Percentiles rank a stretch among this genome's conserved stretches.
Conservation (phyloP, 92 coral and sea anemone species). For the Epizoanthus scotinus region DNA sequence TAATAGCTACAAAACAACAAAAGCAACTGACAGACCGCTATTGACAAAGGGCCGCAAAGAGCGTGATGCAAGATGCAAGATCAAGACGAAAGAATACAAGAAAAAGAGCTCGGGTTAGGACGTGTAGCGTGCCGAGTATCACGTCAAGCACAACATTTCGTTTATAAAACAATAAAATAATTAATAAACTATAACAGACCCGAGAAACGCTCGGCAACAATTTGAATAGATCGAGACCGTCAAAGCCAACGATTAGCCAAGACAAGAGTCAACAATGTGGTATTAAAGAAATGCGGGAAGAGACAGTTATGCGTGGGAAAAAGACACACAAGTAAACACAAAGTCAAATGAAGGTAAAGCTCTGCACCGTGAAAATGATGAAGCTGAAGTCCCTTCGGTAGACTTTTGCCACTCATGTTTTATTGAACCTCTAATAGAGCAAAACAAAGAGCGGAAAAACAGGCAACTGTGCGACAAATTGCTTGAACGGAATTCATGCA, state of each 20-base stretch:
- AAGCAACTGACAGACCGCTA: too few species aligned
- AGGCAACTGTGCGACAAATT: too few species aligned
- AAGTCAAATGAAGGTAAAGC: not conserved
- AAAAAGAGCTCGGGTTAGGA: too few species aligned
- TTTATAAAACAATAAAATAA: too few species aligned
- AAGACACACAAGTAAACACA: constrained; percentile 6
- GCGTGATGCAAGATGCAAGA: too few species aligned
- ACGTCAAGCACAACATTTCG: too few species aligned
- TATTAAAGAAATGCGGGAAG: constrained; percentile 21
- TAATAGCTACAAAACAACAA: too few species aligned
- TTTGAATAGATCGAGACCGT: not conserved
- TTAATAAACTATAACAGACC: not conserved
- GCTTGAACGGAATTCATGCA: constrained; percentile 4
- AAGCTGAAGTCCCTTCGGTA: not conserved
- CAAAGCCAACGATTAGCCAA: constrained; percentile 5
- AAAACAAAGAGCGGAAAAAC: too few species aligned
- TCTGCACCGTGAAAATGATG: not conserved
- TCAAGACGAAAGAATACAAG: too few species aligned
- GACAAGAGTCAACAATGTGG: constrained; percentile 30
- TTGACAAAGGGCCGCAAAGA: too few species aligned
- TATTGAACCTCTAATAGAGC: not conserved
- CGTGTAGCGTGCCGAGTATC: too few species aligned
- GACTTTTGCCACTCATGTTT: not conserved
- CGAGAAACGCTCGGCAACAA: not conserved
- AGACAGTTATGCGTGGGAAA: constrained; percentile 39